A percentile compares a stretch with the other conserved stretches of the same genome.
Evolutionary conservation across 53 echinoderm and acorn worm species (phyloP).

Genomic region (Hippasteria phrygiana): DNA sequence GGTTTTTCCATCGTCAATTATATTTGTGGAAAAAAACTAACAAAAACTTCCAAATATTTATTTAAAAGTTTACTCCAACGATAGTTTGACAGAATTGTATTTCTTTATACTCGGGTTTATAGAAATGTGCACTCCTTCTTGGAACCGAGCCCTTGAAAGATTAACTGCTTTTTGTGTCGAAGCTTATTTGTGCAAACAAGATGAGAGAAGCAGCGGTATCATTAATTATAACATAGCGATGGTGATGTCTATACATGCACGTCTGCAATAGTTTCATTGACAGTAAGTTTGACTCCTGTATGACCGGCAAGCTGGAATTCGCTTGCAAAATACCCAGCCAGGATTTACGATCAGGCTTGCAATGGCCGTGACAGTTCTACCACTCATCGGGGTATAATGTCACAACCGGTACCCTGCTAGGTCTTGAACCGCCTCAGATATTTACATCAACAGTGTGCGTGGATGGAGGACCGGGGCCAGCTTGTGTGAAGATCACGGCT

Average conservation of each 20-base stretch:
- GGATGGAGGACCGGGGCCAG: neutral
- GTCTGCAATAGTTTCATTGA: neutral
- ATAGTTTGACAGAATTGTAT: too few species aligned
- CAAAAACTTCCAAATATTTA: too few species aligned
- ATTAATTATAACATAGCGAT: too few species aligned
- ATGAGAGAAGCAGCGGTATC: neutral
- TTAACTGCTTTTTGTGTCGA: neutral
- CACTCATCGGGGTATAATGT: neutral
- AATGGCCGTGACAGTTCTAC: neutral
- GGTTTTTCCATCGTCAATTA: too few species aligned
- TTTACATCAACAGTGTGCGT: neutral
- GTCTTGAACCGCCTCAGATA: neutral
- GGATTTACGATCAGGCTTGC: constrained; percentile 41
- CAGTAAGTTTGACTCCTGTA: constrained; percentile 4
- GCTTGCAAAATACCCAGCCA: neutral
- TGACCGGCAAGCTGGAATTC: constrained; percentile 33
- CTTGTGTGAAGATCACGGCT: neutral
- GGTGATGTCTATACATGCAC: neutral
- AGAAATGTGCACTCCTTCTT: too few species aligned
- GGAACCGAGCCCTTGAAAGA: neutral
- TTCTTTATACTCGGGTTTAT: too few species aligned
- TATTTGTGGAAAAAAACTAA: too few species aligned
- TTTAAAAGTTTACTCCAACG: too few species aligned
- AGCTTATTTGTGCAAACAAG: constrained; percentile 8
- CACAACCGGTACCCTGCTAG: neutral